A percentile compares a stretch with the other conserved stretches of the same genome.
phyloP scores from a whole-genome alignment of 1,140 invertebrate species.

The Polyergus mexicanus region DNA sequence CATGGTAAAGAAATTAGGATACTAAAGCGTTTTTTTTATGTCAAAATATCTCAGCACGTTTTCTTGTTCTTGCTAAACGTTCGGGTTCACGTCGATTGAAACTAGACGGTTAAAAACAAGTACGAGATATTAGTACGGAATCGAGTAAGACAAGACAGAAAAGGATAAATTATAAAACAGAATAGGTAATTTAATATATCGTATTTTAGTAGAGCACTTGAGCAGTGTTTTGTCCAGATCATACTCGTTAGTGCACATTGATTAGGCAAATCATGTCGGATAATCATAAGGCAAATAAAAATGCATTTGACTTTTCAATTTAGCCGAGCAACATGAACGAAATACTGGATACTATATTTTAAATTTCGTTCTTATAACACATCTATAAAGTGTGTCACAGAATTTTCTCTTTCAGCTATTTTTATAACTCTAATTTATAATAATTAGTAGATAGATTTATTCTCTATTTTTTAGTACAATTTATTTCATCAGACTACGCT shows the following conservation, averaged over 20 bases:
- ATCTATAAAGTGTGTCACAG: not conserved
- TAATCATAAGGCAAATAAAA: not conserved
- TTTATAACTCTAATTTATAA: slow-evolving; percentile 35
- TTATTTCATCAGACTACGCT: not conserved
- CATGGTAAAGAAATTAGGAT: slow-evolving; percentile 78
- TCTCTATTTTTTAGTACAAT: slow-evolving; percentile 15
- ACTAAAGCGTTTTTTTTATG: slow-evolving; percentile 25
- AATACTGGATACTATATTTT: not conserved
- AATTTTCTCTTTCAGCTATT: slow-evolving; percentile 13
- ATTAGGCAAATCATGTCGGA: not conserved
- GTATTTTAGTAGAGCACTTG: not conserved
- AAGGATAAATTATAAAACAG: not conserved
- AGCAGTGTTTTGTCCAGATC: not conserved
- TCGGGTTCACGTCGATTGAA: not conserved
- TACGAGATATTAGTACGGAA: not conserved
- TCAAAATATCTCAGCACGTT: not conserved
- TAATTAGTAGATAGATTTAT: not conserved
- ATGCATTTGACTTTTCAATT: slow-evolving; percentile 34
- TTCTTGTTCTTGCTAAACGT: not conserved
- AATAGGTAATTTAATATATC: not conserved
- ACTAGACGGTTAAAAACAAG: not conserved
- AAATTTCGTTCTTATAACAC: slow-evolving; percentile 11
- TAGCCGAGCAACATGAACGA: not conserved
- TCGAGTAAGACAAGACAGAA: not conserved
- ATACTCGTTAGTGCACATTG: not conserved